Base-by-base conservation (phyloP, 2,113 vertebrate species). In the Myanophis thanlyinensis region DNA sequence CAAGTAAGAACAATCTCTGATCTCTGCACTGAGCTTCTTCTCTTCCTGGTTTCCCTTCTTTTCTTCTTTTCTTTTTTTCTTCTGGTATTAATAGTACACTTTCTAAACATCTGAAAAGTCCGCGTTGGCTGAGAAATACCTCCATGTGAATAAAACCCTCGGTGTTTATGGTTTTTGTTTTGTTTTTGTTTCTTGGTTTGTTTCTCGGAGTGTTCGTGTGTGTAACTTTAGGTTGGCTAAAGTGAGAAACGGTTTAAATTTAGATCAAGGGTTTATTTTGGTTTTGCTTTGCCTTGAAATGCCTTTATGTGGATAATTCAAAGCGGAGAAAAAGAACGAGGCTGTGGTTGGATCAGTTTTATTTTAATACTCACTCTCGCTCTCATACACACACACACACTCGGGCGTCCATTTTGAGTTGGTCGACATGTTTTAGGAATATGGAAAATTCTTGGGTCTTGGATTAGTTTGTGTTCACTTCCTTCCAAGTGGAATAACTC, bases 331-430 rank as follows among this genome's bases (percentile, higher is more conserved):
- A 91, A 95, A 95, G 94, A 95, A 95, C 92, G 91, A 91, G 91
- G 97, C 96, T 88, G 95, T 96, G 94, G 97, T 97, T 97, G 92
- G 84, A 95, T 96, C 90, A 40, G 84, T 89, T 89, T 89, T 86
- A 62, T 86, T 85, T 47, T n/a, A 67, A 85, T 18, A 90, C 47
- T n/a, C 53, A 56, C 54, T 44, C 35, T 47, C 54, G 30, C 87
- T 46, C 52, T 56, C 88, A 9, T 25, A 40, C 88, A 30, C 87
- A 30, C 52, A 46, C 23, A n/a, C 25, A 89, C 44, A n/a, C 86
- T 27, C 92, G 96, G 98, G 98, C 99, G 98, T 99, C 99, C 99
- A 99, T 99, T 98, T 99, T 99, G 98, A 98, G 98, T 97, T 97
- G 97, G 98, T 98, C 98, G 98, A 98, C 98, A 98, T 98, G 98